Percentiles rank a stretch among this genome's conserved stretches.
Evolutionary conservation across 2,113 vertebrate species (phyloP).

Genomic region (Agelaius tricolor): DNA sequence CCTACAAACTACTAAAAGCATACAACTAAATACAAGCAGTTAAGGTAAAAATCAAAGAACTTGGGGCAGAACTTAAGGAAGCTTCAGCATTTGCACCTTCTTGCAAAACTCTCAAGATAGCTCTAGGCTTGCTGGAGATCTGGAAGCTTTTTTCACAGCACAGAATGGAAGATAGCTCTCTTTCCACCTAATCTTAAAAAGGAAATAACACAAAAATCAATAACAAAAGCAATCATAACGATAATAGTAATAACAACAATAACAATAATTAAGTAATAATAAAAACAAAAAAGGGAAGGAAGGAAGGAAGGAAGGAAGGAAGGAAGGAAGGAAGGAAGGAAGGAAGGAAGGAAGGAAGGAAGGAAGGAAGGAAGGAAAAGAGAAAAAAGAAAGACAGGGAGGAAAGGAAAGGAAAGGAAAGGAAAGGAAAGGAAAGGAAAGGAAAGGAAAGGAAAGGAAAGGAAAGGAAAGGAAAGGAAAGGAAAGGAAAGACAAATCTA

Average conservation of each 20-base stretch:
- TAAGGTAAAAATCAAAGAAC: not conserved
- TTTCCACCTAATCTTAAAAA: not conserved
- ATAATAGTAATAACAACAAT: not conserved
- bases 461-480: not conserved
- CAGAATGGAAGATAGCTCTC: not conserved
- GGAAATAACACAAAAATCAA: not conserved
- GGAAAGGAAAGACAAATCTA: rapidly evolving
- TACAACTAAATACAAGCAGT: not conserved
- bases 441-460: not conserved
- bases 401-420: not conserved
- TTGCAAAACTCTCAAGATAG: not conserved
- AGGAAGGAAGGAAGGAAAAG: no score
- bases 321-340: no score
- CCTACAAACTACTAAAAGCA: not conserved
- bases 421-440: not conserved
- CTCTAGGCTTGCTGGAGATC: not conserved
- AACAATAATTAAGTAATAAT: not conserved
- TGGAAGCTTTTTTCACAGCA: not conserved
- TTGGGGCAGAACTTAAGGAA: not conserved
- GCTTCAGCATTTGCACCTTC: not conserved
- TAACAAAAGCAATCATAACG: no score
- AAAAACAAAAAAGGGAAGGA: not conserved
- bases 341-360: no score
- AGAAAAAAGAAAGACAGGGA: no score
- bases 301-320: no score